Percentiles rank a stretch among this genome's conserved stretches.
These are phyloP conservation scores for Drosophila teissieri DNA, from an alignment of 1,140 invertebrate species.

Conservation along the genomic window DNA sequence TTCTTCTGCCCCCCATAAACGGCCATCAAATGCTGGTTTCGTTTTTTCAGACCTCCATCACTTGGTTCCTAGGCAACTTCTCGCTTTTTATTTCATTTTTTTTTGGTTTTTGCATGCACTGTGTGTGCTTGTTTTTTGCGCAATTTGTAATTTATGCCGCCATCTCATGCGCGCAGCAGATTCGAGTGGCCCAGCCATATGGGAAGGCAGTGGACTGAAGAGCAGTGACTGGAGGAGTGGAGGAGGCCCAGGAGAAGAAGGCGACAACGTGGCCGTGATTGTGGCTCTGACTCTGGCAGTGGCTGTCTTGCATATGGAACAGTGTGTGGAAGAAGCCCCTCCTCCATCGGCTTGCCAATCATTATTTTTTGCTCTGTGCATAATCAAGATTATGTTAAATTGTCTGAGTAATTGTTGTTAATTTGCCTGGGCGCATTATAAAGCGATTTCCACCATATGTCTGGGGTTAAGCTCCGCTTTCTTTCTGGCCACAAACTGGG, in stretches of 20 bases:
- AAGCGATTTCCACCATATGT: conserved; percentile 71
- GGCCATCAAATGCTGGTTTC: conserved; percentile 73
- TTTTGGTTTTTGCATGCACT: conserved; percentile 9
- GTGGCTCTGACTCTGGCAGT: conserved; percentile 13
- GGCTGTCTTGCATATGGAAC: conserved; percentile 45
- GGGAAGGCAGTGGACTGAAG: conserved; percentile 30
- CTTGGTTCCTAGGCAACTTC: conserved; percentile 44
- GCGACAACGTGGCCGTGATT: conserved; percentile 52
- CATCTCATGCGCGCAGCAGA: conserved; percentile 49
- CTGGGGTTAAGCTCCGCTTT: conserved; percentile 75
- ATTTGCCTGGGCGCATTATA: conserved; percentile 76
- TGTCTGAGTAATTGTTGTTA: conserved; percentile 82
- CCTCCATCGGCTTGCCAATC: conserved; percentile 30
- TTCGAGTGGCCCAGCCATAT: conserved; percentile 66
- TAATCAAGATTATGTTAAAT: conserved; percentile 83
- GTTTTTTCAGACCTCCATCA: conserved; percentile 37
- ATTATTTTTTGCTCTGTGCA: conserved; percentile 52
- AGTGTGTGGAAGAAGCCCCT: neutral
- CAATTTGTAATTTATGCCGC: conserved; percentile 78
- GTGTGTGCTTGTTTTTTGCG: conserved; percentile 53
- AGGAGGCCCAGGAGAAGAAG: conserved; percentile 17
- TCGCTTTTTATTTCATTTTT: conserved; percentile 37
- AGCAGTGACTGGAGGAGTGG: too few relatives aligned
- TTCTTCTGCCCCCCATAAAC: conserved; percentile 59
- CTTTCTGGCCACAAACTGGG: conserved; percentile 67